Percentiles rank a stretch among this genome's conserved stretches.
Evolutionary conservation across 1,140 invertebrate genomes (phyloP).

Genomic region (Drosophila dunni): DNA sequence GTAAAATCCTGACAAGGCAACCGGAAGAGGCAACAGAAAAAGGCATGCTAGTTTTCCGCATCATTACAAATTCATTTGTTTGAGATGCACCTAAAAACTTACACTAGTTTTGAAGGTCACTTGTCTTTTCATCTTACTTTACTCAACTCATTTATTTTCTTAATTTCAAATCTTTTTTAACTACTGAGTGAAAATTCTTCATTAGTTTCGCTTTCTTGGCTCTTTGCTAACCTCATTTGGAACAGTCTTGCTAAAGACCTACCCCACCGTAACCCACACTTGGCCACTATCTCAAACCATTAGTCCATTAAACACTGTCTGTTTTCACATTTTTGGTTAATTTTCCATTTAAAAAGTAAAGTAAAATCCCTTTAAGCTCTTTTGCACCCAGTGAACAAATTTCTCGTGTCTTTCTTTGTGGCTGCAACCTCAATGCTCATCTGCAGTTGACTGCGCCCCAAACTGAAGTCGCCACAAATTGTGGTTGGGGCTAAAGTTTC

Average conservation of each 20-base stretch:
- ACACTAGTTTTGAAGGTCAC: not conserved
- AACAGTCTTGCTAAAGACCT: not conserved
- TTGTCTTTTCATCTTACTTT: no score
- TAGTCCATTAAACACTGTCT: constrained; percentile 12
- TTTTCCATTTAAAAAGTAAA: constrained; percentile 35
- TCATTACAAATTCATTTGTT: constrained; percentile 24
- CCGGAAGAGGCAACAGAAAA: not conserved
- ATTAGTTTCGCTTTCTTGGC: constrained; percentile 3
- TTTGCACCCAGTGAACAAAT: constrained; percentile 7
- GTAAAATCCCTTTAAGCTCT: constrained; percentile 47
- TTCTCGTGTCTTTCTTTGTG: constrained; percentile 24
- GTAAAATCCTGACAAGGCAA: not conserved
- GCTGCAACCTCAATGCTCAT: constrained; percentile 72
- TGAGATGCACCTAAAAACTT: constrained; percentile 2
- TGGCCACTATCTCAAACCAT: constrained; percentile 1
- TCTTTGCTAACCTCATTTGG: not conserved
- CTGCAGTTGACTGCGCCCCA: constrained; percentile 65
- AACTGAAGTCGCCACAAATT: not conserved
- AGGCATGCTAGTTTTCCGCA: constrained; percentile 4
- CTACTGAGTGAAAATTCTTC: no score
- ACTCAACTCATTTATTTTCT: no score
- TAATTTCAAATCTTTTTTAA: no score
- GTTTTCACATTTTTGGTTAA: constrained; percentile 20
- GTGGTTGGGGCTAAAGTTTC: constrained; percentile 10
- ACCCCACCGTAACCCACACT: constrained; percentile 5